Evolutionary conservation across 2,797 vertebrate species (phyloP).

Genomic region (Danio kyathit): DNA sequence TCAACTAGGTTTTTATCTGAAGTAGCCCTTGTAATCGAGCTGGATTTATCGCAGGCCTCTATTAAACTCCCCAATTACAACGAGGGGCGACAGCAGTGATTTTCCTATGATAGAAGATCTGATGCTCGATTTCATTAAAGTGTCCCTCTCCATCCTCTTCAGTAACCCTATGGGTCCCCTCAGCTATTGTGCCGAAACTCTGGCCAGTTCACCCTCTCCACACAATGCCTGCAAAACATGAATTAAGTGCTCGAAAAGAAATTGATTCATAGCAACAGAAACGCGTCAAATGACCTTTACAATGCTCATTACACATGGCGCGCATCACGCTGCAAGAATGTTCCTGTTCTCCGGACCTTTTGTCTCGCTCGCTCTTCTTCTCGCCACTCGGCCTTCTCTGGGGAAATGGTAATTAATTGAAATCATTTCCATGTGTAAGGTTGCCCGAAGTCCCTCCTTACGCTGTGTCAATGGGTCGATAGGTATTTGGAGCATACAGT

Average conservation of each 20-base stretch:
- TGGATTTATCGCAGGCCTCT: constrained; percentile 76
- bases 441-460: constrained; percentile 70
- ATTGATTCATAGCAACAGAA: constrained; percentile 81
- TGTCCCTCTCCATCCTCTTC: constrained; percentile 70
- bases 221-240: constrained; percentile 69
- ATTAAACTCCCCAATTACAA: constrained; percentile 80
- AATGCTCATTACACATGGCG: constrained; percentile 76
- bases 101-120: constrained; percentile 75
- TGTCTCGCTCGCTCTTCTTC: constrained; percentile 57
- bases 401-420: constrained; percentile 79
- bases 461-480: constrained; percentile 78
- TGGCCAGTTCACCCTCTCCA: constrained; percentile 71
- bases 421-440: constrained; percentile 80
- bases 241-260: constrained; percentile 81
- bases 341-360: constrained; percentile 74
- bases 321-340: constrained; percentile 74
- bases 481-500: constrained; percentile 76
- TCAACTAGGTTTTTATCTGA: constrained; percentile 72
- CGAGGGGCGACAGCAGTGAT: constrained; percentile 77
- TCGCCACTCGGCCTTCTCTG: constrained; percentile 66
- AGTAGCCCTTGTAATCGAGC: constrained; percentile 75
- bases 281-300: constrained; percentile 84
- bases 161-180: constrained; percentile 72
- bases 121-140: constrained; percentile 76
- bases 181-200: constrained; percentile 69